phyloP scores from a whole-genome alignment of 2,888 invertebrate species.

The Pristionchus entomophagus region DNA sequence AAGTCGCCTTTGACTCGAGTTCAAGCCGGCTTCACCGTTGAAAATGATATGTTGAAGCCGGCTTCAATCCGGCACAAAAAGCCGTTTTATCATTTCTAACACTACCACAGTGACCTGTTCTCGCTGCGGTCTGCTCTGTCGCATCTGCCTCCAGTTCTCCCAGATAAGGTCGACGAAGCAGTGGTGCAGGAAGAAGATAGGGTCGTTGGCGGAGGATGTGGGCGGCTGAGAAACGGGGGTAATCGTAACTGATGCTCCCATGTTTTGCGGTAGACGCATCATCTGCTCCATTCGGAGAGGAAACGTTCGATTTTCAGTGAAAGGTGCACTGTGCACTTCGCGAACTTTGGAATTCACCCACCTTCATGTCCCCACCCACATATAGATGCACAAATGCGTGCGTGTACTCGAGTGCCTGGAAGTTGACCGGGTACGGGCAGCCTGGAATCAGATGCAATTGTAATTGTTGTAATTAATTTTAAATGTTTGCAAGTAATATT shows the following conservation, averaged over 20 bases:
- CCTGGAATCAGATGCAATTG: slow-evolving; percentile 54
- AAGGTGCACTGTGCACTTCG: no score
- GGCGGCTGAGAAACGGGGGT: slow-evolving; percentile 54
- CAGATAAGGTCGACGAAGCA: slow-evolving; percentile 73
- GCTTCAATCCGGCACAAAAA: no score
- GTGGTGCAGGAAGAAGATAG: slow-evolving; percentile 71
- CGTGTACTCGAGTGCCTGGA: slow-evolving; percentile 73
- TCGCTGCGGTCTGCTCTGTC: slow-evolving; percentile 68
- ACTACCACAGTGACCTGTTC: no score
- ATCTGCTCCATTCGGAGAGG: no score
- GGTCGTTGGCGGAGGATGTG: slow-evolving; percentile 68
- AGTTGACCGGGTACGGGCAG: slow-evolving; percentile 73
- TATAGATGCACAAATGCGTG: slow-evolving; percentile 73
- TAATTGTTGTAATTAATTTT: background rate
- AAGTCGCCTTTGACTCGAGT: no score
- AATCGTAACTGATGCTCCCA: background rate
- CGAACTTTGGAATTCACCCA: background rate
- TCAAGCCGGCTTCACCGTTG: no score
- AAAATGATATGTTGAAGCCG: no score
- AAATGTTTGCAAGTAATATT: background rate
- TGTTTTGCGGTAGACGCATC: background rate
- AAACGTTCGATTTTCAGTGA: no score
- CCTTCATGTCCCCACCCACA: slow-evolving; percentile 75
- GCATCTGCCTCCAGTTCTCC: slow-evolving; percentile 73
- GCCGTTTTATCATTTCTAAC: no score